Base-by-base conservation (phyloP, 1,140 invertebrate species). In the Drosophila asahinai region DNA sequence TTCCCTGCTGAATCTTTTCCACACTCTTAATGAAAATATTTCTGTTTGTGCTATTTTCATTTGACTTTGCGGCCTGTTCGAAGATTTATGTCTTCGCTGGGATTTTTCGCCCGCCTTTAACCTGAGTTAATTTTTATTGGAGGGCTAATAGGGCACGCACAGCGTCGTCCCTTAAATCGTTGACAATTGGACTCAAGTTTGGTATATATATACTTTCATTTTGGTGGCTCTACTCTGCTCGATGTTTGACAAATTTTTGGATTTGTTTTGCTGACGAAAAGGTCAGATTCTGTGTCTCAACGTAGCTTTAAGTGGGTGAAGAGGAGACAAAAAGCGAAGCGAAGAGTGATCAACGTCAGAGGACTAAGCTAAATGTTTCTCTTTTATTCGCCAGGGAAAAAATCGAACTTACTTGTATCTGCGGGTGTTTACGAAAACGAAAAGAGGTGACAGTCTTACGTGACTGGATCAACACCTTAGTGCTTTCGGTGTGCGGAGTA, bases 21-120 rank as follows among this genome's bases (percentile, higher is more conserved):
- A 68, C 71, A 74, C 71, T 90, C 83, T 90, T 86, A 89, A 89
- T 89, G 86, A 89, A 89, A 89, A 89, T 89, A 89, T 89, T 89
- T 89, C 66, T 82, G 83, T 86, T 78, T 83, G 84, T 86, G 80
- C 83, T 87, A 80, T 86, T 87, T 89, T 86, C 78, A 81, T 80
- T 89, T 90, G 72, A 67, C 65, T 58, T 60, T 60, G 49, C 58
- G 74, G 47, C 64, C 61, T 74, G 55, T 49, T 49, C 42, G 61
- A 80, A 79, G 86, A 89, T 89, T 89, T 89, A 89, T 90, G 81
- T 80, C 61, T 49, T 52, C 33, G 42, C 54, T 40, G 65, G 76
- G 33, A 43, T 81, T 65, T 71, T 80, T 68, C 64, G 67, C 49
- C 63, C 40, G 42, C 22, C 63, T 55, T 57, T 55, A 68, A 71